Percentiles rank a stretch among this genome's conserved stretches.
These are phyloP conservation scores for Timandra comae DNA, from an alignment of 2,888 invertebrate species.

Conservation along the genomic window DNA sequence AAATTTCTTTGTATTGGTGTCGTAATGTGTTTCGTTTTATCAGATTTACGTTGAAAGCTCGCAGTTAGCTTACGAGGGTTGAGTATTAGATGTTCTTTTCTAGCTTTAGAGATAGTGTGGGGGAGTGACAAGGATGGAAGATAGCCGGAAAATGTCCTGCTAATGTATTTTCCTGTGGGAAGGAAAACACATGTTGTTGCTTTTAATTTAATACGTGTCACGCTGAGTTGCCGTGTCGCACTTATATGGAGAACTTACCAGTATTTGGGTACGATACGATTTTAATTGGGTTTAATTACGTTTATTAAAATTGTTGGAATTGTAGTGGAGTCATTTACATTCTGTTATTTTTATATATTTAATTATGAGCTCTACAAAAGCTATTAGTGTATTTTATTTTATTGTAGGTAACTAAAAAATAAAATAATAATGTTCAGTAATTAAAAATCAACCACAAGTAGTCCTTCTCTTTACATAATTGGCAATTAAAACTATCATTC, in stretches of 20 bases:
- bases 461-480: too few species aligned
- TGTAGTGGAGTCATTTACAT: too few species aligned
- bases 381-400: too few species aligned
- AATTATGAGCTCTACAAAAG: too few species aligned
- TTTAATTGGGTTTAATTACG: too few species aligned
- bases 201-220: conserved; percentile 76
- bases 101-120: conserved; percentile 5
- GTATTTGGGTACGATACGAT: conserved; percentile 16
- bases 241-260: conserved; percentile 26
- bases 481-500: too few species aligned
- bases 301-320: too few species aligned
- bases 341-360: too few species aligned
- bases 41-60: conserved; percentile 76
- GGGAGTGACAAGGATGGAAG: conserved; percentile 39
- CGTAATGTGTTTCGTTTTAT: conserved; percentile 71
- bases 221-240: conserved; percentile 62
- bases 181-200: conserved; percentile 75
- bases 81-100: conserved; percentile 45
- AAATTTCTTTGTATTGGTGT: conserved; percentile 69
- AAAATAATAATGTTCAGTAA: too few species aligned
- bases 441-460: too few species aligned
- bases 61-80: conserved; percentile 67
- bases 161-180: conserved; percentile 77
- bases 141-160: conserved; percentile 64
- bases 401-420: too few species aligned